These are phyloP conservation scores for Chelmon rostratus DNA, from an alignment of 2,797 vertebrate genomes.

Conservation along the genomic window DNA sequence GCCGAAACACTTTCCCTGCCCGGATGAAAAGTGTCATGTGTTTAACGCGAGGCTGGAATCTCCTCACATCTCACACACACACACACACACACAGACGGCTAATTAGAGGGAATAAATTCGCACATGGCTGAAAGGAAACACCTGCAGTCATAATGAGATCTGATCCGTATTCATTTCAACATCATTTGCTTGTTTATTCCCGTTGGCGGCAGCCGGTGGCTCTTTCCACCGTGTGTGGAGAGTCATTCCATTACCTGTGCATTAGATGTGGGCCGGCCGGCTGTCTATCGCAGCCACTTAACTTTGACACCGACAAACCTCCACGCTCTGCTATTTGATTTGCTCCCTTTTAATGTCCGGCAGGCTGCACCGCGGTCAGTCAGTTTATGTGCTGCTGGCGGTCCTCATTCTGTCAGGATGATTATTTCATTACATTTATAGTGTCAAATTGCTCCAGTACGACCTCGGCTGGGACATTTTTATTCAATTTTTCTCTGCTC, in stretches of 20 bases:
- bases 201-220: neutral
- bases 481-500: conserved; percentile 7
- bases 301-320: neutral
- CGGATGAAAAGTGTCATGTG: conserved; percentile 45
- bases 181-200: conserved; percentile 43
- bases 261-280: neutral
- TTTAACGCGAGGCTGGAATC: conserved; percentile 45
- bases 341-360: neutral
- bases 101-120: conserved; percentile 52
- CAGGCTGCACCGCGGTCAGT: neutral
- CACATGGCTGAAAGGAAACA: conserved; percentile 44
- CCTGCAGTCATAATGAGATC: conserved; percentile 47
- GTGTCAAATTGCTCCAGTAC: neutral
- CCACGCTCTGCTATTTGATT: neutral
- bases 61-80: conserved; percentile 11
- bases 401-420: neutral
- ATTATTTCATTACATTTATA: conserved; percentile 17
- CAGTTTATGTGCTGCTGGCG: conserved; percentile 1
- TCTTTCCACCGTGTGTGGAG: conserved; percentile 20
- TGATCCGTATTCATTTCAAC: conserved; percentile 46
- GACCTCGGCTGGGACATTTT: neutral
- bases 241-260: conserved; percentile 22
- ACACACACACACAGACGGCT: neutral
- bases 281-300: conserved; percentile 21
- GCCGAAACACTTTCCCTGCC: conserved; percentile 32